Conservation (phyloP, 2,113 vertebrate genomes). For the Neolamprologus caudopunctatus region DNA sequence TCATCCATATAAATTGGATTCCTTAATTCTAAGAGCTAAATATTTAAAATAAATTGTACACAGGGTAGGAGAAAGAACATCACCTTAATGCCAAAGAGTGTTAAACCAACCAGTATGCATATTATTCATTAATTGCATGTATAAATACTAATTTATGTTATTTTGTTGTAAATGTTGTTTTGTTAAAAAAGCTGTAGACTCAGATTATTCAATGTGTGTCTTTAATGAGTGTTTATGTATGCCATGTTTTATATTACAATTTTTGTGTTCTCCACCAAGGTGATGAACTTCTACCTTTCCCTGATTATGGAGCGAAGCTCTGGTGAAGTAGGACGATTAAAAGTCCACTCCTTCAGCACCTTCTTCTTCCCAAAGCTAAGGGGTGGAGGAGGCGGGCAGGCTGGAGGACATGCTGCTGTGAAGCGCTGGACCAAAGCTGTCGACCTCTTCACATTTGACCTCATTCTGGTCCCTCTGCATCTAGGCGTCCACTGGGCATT, state of each 20-base stretch:
- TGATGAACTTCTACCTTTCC: constrained; percentile 94
- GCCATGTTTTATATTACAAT: background rate
- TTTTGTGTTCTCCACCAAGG: constrained; percentile 35
- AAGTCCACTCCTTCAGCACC: constrained; percentile 84
- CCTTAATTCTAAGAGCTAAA: background rate
- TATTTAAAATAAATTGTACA: background rate
- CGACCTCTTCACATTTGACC: constrained; percentile 81
- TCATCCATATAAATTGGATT: background rate
- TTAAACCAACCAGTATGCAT: background rate
- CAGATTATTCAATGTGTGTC: background rate
- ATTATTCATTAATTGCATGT: background rate
- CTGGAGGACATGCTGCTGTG: constrained; percentile 74
- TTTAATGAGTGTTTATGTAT: background rate
- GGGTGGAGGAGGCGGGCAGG: constrained; percentile 38
- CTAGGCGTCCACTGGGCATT: constrained; percentile 84
- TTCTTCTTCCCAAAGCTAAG: constrained; percentile 87
- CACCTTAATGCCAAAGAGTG: background rate
- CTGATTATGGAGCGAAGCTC: constrained; percentile 81
- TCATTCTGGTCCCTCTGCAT: constrained; percentile 86
- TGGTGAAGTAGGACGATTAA: constrained; percentile 53
- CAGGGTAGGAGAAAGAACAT: background rate
- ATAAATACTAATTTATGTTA: background rate
- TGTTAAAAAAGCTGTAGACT: background rate
- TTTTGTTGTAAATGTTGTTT: background rate
- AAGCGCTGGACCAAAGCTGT: constrained; percentile 86